Conservation (phyloP, 2,888 invertebrate genomes). For the Sympetrum striolatum region DNA sequence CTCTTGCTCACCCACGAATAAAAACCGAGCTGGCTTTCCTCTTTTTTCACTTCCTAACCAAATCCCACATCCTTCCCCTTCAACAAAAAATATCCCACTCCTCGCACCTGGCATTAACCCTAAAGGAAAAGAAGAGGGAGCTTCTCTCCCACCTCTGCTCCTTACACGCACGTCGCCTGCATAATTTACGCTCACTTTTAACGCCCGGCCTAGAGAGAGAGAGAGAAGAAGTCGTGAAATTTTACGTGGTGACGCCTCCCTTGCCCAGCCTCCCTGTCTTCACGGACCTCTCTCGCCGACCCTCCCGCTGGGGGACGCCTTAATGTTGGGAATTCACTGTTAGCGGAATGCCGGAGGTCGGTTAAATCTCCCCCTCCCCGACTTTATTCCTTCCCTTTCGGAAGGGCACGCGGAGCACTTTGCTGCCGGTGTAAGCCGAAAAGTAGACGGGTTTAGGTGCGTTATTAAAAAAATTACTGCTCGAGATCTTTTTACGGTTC, state of each 20-base stretch:
- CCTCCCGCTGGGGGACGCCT: not conserved
- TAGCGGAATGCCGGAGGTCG: not conserved
- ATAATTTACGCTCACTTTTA: constrained; percentile 37
- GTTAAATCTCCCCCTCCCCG: not conserved
- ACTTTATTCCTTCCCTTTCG: not conserved
- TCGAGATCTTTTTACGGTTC: no score
- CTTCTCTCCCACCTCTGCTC: not conserved
- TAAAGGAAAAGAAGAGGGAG: not conserved
- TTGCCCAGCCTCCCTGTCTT: not conserved
- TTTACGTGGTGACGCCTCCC: constrained; percentile 27
- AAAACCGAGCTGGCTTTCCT: not conserved
- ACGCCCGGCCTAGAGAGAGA: constrained; percentile 7
- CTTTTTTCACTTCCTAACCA: not conserved
- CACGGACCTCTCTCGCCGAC: not conserved
- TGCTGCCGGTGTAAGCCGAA: not conserved
- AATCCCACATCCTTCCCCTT: not conserved
- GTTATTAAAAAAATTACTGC: no score
- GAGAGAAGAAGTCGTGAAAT: constrained; percentile 26
- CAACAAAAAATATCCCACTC: not conserved
- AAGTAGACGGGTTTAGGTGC: not conserved
- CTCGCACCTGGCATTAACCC: not conserved
- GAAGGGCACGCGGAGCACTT: not conserved
- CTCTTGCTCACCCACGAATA: not conserved
- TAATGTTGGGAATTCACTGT: not conserved
- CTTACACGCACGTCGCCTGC: constrained; percentile 31